Percentiles rank a stretch among this genome's conserved stretches.
Evolutionary conservation across 37 sponge, comb jelly and placozoan genomes (phyloP).

Genomic region (Geodia barretti): DNA sequence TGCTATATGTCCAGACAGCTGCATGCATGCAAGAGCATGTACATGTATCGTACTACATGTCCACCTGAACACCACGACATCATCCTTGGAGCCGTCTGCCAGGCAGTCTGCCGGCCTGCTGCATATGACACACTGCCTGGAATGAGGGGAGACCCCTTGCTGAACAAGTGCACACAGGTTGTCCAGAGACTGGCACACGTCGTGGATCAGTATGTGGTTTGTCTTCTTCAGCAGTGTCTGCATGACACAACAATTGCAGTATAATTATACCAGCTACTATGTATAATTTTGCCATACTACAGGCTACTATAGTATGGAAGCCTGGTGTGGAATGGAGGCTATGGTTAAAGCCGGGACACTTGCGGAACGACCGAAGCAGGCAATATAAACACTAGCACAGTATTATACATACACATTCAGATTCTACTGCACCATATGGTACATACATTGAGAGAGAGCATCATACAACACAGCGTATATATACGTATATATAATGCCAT

Average conservation of each 20-base stretch:
- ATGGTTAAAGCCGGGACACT: no score
- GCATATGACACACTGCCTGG: conserved; percentile 44
- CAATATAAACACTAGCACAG: not conserved
- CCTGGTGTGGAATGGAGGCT: no score
- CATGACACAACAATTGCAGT: no score
- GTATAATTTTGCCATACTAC: no score
- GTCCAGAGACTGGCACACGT: conserved; percentile 47
- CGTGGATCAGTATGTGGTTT: conserved; percentile 67
- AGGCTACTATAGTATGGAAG: no score
- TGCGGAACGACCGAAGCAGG: no score
- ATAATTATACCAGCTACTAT: no score
- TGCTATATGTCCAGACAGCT: no score
- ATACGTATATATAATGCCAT: not conserved
- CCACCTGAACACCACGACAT: conserved; percentile 66
- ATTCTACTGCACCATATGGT: not conserved
- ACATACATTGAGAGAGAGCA: no score
- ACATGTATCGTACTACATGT: not conserved
- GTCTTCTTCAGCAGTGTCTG: conserved; percentile 76
- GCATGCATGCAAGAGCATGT: not conserved
- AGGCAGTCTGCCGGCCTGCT: conserved; percentile 27
- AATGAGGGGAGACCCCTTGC: conserved; percentile 38
- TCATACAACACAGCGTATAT: not conserved
- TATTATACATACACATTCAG: not conserved
- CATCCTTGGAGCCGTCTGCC: conserved; percentile 54
- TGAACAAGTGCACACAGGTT: conserved; percentile 40